Evolutionary conservation across 2,888 invertebrate species (phyloP), one percentile per base, ranked within the genome.

Genomic region (Notodonta ziczac): DNA sequence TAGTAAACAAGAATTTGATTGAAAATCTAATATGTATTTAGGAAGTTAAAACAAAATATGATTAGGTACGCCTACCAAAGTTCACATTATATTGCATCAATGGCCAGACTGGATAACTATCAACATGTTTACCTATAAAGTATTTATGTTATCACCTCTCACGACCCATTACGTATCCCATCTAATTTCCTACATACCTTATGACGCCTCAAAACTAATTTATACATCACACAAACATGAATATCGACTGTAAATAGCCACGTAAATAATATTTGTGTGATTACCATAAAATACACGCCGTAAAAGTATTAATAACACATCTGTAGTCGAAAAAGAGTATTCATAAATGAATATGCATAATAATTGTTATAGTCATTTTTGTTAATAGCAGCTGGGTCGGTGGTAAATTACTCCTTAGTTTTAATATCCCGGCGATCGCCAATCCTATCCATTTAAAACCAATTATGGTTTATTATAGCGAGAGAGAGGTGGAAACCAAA

Each of bases 401-500:
- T 81, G 74, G 82, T 86, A 90, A 89, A 90, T 90, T 90, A 83
- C 86, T 82, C 80, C 83, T 82, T 83, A 70, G 80, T 77, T 83
- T 86, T 51, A 42, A 51, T 51, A 51, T 85, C 86, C 82, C 82
- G 74, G 75, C 84, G 83, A 87, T 87, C 87, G 87, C 92, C 92
- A 93, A 93, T 93, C 91, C 90, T 88, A 88, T 88, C 82, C 92
- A 89, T 91, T 93, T 92, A 89, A 91, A 93, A 91, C 86, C 91
- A 91, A 93, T 93, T 93, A 91, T 87, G 89, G 88, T 92, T 91
- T 91, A 91, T 91, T 90, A 91, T 78, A 78, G 85, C 72, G 69
- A 73, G 87, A 89, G 71, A 73, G 84, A 79, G 87, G 89, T 56
- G 74, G 77, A 58, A 74, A 57, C 77, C 61, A 50, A 60, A 46